phyloP scores from a whole-genome alignment of 2,888 invertebrate species.

The Apantesis nais region DNA sequence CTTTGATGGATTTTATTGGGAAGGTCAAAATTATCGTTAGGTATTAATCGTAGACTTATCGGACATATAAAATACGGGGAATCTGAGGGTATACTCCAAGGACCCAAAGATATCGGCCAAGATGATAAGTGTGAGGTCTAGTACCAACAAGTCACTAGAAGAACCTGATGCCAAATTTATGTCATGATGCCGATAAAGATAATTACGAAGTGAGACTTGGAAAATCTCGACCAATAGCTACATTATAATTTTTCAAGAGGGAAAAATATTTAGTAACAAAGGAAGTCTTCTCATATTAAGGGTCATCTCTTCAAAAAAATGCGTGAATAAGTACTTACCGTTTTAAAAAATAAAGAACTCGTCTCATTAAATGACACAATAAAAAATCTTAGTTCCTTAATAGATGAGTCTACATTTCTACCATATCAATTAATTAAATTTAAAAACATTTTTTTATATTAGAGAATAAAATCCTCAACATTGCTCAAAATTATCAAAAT shows the following conservation, averaged over 20 bases:
- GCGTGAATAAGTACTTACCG: too few relatives aligned
- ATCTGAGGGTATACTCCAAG: slow-evolving; percentile 15
- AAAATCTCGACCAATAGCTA: slow-evolving; percentile 15
- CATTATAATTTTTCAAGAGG: slow-evolving; percentile 18
- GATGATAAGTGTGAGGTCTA: slow-evolving; percentile 15
- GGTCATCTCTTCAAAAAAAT: too few relatives aligned
- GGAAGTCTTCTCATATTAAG: too few relatives aligned
- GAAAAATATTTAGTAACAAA: slow-evolving; percentile 13
- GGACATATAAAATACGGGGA: slow-evolving; percentile 19
- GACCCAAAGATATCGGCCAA: not conserved
- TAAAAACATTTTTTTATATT: too few relatives aligned
- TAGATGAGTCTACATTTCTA: too few relatives aligned
- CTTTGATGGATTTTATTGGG: slow-evolving; percentile 25
- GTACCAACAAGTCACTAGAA: slow-evolving; percentile 10
- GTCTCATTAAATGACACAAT: too few relatives aligned
- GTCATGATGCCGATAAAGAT: slow-evolving; percentile 13
- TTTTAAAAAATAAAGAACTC: too few relatives aligned
- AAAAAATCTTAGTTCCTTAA: too few relatives aligned
- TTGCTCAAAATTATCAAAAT: too few relatives aligned
- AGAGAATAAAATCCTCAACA: too few relatives aligned
- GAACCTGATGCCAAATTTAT: slow-evolving; percentile 19
- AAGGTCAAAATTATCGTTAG: slow-evolving; percentile 23
- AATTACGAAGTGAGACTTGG: slow-evolving; percentile 9
- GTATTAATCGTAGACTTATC: slow-evolving; percentile 2
- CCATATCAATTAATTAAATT: too few relatives aligned